Percentiles rank a stretch among this genome's conserved stretches.
Evolutionary conservation across 2,797 vertebrate species (phyloP).

Genomic region (Enteromius afrohamiltoni): DNA sequence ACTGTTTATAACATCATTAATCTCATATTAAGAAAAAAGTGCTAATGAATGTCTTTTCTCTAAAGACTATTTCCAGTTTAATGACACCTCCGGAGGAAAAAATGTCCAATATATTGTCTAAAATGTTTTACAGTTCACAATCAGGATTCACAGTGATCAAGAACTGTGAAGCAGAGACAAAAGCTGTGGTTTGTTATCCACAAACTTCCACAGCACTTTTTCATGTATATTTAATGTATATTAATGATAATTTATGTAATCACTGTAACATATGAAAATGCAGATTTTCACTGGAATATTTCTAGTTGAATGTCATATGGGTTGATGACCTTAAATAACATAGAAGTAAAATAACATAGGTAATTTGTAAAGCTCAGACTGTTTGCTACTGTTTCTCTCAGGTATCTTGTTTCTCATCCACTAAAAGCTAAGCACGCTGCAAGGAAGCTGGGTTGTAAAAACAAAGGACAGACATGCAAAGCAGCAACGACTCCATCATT

Average conservation of each 20-base stretch:
- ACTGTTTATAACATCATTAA: background rate
- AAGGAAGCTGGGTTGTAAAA: background rate
- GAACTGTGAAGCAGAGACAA: background rate
- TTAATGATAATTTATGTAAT: conserved; percentile 23
- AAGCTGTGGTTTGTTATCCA: background rate
- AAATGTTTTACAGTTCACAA: background rate
- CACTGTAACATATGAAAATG: background rate
- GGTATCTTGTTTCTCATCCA: background rate
- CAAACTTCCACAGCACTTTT: background rate
- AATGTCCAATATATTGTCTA: conserved; percentile 35
- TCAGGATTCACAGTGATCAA: background rate
- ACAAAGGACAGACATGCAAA: conserved; percentile 55
- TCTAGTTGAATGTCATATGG: background rate
- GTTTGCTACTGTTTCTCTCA: conserved; percentile 18
- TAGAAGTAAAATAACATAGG: background rate
- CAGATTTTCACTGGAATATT: background rate
- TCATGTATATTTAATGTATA: background rate
- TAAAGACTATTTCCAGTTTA: conserved; percentile 20
- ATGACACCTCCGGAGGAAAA: conserved; percentile 50
- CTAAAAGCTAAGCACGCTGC: background rate
- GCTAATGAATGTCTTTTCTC: conserved; percentile 26
- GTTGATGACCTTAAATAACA: background rate
- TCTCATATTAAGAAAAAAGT: conserved; percentile 5
- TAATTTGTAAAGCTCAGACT: background rate
- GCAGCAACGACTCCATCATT: conserved; percentile 65